phyloP scores from a whole-genome alignment of 1,140 invertebrate species.

The Luehdorfia chinensis region DNA sequence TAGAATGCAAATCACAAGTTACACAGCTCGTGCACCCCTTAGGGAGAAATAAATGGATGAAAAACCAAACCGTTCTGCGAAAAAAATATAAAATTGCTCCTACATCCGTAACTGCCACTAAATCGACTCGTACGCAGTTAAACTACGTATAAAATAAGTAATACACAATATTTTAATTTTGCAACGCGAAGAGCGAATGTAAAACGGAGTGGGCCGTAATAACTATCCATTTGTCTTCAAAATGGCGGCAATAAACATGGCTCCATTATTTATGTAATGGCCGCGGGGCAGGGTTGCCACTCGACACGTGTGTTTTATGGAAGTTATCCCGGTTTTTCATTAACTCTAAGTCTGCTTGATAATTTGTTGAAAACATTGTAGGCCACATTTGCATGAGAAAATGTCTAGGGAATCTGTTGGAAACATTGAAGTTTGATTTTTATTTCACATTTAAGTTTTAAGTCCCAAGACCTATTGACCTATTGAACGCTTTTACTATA shows the following conservation, averaged over 20 bases:
- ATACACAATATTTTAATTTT: constrained; percentile 76
- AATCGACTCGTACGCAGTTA: constrained; percentile 69
- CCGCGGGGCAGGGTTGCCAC: constrained; percentile 64
- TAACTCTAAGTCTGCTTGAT: constrained; percentile 47
- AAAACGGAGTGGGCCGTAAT: constrained; percentile 71
- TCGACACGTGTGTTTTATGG: constrained; percentile 66
- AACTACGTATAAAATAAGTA: constrained; percentile 62
- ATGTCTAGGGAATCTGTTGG: too few species aligned
- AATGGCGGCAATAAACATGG: constrained; percentile 76
- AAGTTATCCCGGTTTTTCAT: constrained; percentile 68
- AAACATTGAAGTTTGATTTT: too few species aligned
- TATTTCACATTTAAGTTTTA: too few species aligned
- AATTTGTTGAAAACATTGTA: constrained; percentile 39
- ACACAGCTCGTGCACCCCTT: constrained; percentile 12
- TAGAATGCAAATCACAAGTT: constrained; percentile 9
- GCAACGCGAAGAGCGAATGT: constrained; percentile 64
- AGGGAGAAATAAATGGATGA: constrained; percentile 22
- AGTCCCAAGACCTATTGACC: too few species aligned
- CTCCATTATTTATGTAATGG: constrained; percentile 75
- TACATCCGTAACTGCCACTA: constrained; percentile 43
- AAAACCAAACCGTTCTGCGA: constrained; percentile 20
- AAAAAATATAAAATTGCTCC: constrained; percentile 35
- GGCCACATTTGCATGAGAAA: too few species aligned
- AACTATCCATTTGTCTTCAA: constrained; percentile 77
- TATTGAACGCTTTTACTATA: too few species aligned